phyloP scores from a whole-genome alignment of 2,888 invertebrate genomes.

The Drosophila paranaensis region DNA sequence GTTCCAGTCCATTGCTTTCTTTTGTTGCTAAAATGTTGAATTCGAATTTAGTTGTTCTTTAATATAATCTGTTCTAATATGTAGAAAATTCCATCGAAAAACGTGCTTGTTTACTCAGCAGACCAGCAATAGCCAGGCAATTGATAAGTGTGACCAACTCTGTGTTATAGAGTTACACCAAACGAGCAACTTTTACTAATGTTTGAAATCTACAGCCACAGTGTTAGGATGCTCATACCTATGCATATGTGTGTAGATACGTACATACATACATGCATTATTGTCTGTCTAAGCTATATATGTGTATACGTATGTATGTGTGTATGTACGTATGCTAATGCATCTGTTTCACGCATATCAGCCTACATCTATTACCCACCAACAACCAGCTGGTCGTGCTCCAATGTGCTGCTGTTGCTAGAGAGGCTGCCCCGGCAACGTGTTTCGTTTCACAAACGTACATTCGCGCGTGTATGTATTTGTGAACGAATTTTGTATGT shows the following conservation, averaged over 20 bases:
- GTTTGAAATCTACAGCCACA: constrained; percentile 5
- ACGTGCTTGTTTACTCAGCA: constrained; percentile 71
- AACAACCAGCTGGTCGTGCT: constrained; percentile 36
- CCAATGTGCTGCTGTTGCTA: constrained; percentile 14
- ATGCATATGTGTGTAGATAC: too few relatives aligned
- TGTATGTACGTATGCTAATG: background rate
- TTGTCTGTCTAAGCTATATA: background rate
- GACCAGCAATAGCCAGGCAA: constrained; percentile 5
- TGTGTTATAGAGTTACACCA: constrained; percentile 8
- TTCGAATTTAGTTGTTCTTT: background rate
- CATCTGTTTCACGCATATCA: constrained; percentile 4
- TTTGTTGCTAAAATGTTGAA: background rate
- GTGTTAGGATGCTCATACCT: background rate
- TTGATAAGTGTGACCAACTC: constrained; percentile 43
- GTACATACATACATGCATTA: background rate
- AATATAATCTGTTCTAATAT: constrained; percentile 7
- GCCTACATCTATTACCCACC: constrained; percentile 11
- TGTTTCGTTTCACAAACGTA: constrained; percentile 28
- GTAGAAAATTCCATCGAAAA: constrained; percentile 41
- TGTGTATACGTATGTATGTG: background rate
- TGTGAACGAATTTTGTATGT: constrained; percentile 1
- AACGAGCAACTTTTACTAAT: constrained; percentile 3
- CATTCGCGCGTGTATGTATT: background rate
- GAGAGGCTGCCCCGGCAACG: constrained; percentile 42
- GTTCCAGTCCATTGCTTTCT: background rate